Base-by-base conservation (phyloP, 2,797 vertebrate species). In the Ctenopoma kingsleyae region DNA sequence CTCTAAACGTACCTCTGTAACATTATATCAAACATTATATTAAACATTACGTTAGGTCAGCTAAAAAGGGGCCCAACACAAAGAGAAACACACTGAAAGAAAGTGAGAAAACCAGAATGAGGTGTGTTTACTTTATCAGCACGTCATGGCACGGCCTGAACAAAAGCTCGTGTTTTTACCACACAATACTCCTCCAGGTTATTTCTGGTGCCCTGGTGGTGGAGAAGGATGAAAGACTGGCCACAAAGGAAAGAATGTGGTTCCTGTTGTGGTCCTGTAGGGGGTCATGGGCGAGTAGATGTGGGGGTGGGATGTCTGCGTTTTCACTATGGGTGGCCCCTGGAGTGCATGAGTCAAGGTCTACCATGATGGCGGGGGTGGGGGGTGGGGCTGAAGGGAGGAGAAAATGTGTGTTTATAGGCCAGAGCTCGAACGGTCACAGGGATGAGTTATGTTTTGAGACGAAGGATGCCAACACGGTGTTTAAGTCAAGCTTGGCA, bases 161-260 rank as follows among this genome's bases (percentile, higher is more conserved):
- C 81, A 90, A 87, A 91, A 87, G 78, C 54, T 43, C 35, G 22
- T 0, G n/a, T 68, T 74, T 84, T 71, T 35, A 53, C 69, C 55
- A 35, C 48, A 89, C 85, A 87, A 86, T 84, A 41, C 82, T 78
- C 54, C 61, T 78, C 6, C 77, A 87, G 88, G 89, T 92, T 91
- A 89, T 92, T 92, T 86, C 83, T 90, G 74, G 81, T 83, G 73
- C 61, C 68, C 57, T 51, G 44, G 71, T 11, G 15, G 64, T 75
- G 59, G 73, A 86, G 81, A 83, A 83, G 89, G 90, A 91, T 89
- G 85, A 90, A 89, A 91, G 87, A 74, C 58, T 19, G 51, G 73
- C 61, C 87, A 91, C 88, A 93, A 92, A 92, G 89, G 86, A 88
- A 93, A 91, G 90, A 91, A 92, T 92, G 89, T 80, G 82, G 87